A percentile compares a stretch with the other conserved stretches of the same genome.
Evolutionary conservation across 2,113 vertebrate genomes (phyloP).

Genomic region (Theristicus caerulescens): DNA sequence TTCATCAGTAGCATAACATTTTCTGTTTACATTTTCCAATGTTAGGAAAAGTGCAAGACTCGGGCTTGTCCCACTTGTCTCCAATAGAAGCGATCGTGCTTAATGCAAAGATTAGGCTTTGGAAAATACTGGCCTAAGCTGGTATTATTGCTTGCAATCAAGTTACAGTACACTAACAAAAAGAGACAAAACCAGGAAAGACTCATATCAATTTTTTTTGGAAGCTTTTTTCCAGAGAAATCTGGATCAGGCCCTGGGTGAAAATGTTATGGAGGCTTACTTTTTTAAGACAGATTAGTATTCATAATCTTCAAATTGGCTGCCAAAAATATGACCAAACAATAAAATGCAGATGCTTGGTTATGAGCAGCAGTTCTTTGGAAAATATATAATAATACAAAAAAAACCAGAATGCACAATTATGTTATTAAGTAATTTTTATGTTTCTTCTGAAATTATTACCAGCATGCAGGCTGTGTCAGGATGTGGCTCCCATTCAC

Average conservation of each 20-base stretch:
- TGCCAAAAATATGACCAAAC: conserved; percentile 5
- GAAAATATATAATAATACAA: not conserved
- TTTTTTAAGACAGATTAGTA: not conserved
- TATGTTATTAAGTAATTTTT: not conserved
- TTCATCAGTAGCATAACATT: not conserved
- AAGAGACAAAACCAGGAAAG: not conserved
- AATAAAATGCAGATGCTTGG: not conserved
- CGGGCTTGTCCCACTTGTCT: not conserved
- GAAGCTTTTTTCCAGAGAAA: not conserved
- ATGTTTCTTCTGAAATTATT: not conserved
- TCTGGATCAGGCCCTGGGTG: not conserved
- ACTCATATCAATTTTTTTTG: not conserved
- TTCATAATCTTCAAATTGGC: not conserved
- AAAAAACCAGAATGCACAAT: not conserved
- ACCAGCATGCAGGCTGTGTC: not conserved
- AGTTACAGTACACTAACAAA: not conserved
- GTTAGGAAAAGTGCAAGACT: not conserved
- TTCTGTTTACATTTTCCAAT: not conserved
- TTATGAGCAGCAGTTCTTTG: not conserved
- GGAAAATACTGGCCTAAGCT: not conserved
- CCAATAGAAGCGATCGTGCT: rapidly evolving
- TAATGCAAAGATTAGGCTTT: not conserved
- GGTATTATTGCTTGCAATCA: not conserved
- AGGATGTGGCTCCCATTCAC: not conserved
- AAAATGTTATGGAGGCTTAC: not conserved